Base-by-base conservation (phyloP, 2,888 invertebrate genomes). In the Pseudoips prasinana region DNA sequence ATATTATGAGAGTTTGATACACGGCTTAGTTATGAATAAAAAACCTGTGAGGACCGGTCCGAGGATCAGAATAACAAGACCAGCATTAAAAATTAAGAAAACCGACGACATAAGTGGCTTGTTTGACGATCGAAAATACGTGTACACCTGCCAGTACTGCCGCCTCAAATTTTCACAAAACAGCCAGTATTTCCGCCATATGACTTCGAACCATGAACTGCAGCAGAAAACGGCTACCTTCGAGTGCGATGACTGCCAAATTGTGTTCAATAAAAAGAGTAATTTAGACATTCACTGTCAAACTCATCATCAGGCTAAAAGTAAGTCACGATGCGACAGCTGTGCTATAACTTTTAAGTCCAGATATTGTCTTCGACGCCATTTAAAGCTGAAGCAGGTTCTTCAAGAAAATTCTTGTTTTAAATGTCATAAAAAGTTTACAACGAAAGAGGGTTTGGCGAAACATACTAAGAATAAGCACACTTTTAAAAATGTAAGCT, bases 331-430 rank as follows among this genome's bases (percentile, higher is more conserved):
- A 55, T 88, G 88, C 35, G 84, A 85, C 7, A 65, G 69, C 0
- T 88, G 88, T 31, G 71, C 82, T 0, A 75, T 87, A 0, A 88
- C 85, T 0, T 88, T 87, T 51, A 88, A 87, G 33, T 88, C 88
- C 0, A 56, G 83, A 1, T 85, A 87, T 30, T 87, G 88, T 55
- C 54, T 88, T 8, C 74, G 81, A 1, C 63, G 85, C 7, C 88
- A 88, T 55, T 47, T 86, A 35, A 84, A 80, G 40, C 32, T 88
- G 7, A 87, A 88, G 51, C 82, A 84, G 47, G 31, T 72, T 0
- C 39, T 88, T 40, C 73, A 64, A 1, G 86, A 87, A 32, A 87
- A 88, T 32, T 47, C 85, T 0, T 88, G 88, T 52, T 39, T 77
- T 1, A 81, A 83, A 39, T 88, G 88, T 42, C 81, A 81, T 22